Evolutionary conservation across 2,797 vertebrate species (phyloP), one percentile per base, ranked within the genome.

Genomic region (Liparis tanakae): DNA sequence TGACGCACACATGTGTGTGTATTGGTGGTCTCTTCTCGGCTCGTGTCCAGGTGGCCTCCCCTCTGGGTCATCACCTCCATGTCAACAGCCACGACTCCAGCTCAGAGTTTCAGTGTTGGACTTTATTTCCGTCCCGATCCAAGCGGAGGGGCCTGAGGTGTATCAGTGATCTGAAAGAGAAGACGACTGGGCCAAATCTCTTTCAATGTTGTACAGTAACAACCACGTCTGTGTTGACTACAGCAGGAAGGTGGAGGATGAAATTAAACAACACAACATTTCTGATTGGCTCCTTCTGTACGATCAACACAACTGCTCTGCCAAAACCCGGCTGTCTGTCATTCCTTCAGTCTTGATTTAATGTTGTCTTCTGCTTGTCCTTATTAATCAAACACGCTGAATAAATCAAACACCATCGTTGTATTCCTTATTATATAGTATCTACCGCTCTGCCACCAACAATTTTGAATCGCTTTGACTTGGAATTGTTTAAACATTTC

Each of bases 121-220:
- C 78, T 63, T 78, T 60, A 80, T 90, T 87, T 85, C 68, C 76
- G 66, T 88, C 85, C 74, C 25, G 69, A 79, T 70, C 67, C 81
- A 80, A 82, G 64, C 77, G 78, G 69, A 84, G 71, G 66, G 13
- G 39, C 54, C 74, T 48, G 68, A 68, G 79, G 46, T 70, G 77
- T 67, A 68, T 79, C 81, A 22, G 58, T 41, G 56, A 75, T 74
- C 51, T 79, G 25, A 68, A 57, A 73, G 48, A 62, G 50, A 20
- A 76, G 67, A 39, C 46, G 71, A 77, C 34, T 15, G 15, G 12
- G 36, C 1, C 10, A 22, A 48, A 39, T 69, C 30, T 67, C 57
- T 72, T 39, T 8, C 9, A 39, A 17, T 73, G 55, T 79, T 67
- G 72, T 33, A 80, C 57, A 62, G 55, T 39, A 70, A 85, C 68